Percentiles rank a stretch among this genome's conserved stretches.
phyloP scores from a whole-genome alignment of 2,113 vertebrate genomes.

The Chiloscyllium plagiosum region DNA sequence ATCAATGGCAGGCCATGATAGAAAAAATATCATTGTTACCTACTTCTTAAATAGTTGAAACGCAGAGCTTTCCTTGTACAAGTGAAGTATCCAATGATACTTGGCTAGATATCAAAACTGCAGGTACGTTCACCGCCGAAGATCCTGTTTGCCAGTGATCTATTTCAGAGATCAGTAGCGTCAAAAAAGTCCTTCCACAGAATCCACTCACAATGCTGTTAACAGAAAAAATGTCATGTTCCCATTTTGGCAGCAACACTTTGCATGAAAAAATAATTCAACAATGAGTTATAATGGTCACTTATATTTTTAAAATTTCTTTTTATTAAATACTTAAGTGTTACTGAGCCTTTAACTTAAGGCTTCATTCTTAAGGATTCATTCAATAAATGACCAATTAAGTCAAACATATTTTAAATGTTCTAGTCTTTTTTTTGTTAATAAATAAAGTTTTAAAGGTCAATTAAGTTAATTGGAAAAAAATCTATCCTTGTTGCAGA shows the following conservation, averaged over 20 bases:
- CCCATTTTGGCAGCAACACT: not conserved
- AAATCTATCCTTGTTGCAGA: not conserved
- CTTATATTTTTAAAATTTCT: not conserved
- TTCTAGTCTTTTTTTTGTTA: not conserved
- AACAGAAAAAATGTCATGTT: not conserved
- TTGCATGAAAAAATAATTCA: not conserved
- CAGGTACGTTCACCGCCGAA: not conserved
- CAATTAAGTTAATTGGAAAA: not conserved
- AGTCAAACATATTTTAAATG: not conserved
- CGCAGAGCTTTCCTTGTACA: not conserved
- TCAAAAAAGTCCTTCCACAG: not conserved
- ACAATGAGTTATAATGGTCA: not conserved
- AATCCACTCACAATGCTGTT: not conserved
- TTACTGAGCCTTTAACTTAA: not conserved
- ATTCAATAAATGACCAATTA: not conserved
- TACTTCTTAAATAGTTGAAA: not conserved
- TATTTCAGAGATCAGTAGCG: not conserved
- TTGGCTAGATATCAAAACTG: not conserved
- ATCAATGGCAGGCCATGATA: not conserved
- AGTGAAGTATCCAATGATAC: not conserved
- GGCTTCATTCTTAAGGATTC: not conserved
- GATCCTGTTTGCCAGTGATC: not conserved
- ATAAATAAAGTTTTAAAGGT: not conserved
- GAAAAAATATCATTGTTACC: not conserved
- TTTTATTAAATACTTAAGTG: not conserved